phyloP scores from a whole-genome alignment of 2,797 vertebrate species.

The Salmo trutta region DNA sequence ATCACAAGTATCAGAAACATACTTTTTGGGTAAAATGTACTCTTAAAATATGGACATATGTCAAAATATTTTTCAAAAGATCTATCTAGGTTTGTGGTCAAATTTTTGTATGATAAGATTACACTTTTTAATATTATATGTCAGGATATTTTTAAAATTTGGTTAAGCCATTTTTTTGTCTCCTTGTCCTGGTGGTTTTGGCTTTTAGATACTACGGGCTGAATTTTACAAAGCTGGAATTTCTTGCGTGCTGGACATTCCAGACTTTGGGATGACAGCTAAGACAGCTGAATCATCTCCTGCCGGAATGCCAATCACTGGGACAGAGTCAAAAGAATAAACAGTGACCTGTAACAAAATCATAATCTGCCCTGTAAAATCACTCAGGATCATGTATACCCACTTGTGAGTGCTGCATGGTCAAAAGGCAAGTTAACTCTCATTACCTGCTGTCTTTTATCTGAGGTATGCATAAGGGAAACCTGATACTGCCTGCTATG shows the following conservation, averaged over 20 bases:
- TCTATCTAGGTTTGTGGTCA: no score
- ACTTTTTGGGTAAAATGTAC: no score
- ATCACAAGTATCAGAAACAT: no score
- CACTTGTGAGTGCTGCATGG: background rate
- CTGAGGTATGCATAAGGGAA: background rate
- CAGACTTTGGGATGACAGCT: constrained; percentile 36
- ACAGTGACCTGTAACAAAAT: constrained; percentile 33
- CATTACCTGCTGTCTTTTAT: constrained; percentile 6
- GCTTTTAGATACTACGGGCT: constrained; percentile 10
- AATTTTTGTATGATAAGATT: no score
- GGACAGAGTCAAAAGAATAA: constrained; percentile 40
- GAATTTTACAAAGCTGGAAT: constrained; percentile 45
- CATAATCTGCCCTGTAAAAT: constrained; percentile 25
- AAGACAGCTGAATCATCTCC: constrained; percentile 41
- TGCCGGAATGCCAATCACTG: constrained; percentile 35
- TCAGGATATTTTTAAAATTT: no score
- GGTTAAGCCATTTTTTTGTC: constrained; percentile 26
- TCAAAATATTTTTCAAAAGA: no score
- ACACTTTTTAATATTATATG: no score
- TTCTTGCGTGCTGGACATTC: constrained; percentile 13
- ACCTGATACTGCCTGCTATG: background rate
- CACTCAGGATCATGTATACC: constrained; percentile 5
- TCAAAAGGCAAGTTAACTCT: constrained; percentile 9
- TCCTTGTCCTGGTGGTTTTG: background rate
- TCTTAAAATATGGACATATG: no score